Conservation (phyloP, 2,888 invertebrate species). For the Ypsolopha scabrella region DNA sequence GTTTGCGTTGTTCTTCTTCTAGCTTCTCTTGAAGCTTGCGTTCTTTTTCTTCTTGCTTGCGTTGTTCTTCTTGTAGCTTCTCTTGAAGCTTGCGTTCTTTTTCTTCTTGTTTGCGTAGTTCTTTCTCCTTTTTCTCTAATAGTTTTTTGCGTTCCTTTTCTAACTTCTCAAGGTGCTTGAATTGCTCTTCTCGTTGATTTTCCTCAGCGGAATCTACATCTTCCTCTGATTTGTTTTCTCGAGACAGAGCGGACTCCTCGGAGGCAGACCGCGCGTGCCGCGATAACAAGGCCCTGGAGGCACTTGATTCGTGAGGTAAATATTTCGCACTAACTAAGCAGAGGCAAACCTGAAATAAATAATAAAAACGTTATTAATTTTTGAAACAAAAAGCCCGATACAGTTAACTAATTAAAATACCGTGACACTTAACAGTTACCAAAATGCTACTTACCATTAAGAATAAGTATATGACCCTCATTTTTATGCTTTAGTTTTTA, state of each 20-base stretch:
- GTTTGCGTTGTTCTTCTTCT: slow-evolving; percentile 16
- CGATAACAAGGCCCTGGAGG: slow-evolving; percentile 24
- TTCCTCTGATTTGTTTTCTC: slow-evolving; percentile 13
- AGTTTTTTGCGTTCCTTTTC: slow-evolving; percentile 28
- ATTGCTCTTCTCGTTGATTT: slow-evolving; percentile 19
- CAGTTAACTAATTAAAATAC: neutral
- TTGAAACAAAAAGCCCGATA: neutral
- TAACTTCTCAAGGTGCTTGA: slow-evolving; percentile 26
- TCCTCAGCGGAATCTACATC: slow-evolving; percentile 15
- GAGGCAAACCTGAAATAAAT: slow-evolving; percentile 41
- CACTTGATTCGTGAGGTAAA: slow-evolving; percentile 39
- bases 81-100: too few species aligned
- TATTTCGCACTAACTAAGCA: slow-evolving; percentile 54
- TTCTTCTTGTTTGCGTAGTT: slow-evolving; percentile 9
- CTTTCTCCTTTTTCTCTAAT: slow-evolving; percentile 17
- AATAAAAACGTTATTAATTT: neutral
- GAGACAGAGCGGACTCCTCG: slow-evolving; percentile 29
- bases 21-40: slow-evolving; percentile 18
- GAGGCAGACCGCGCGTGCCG: slow-evolving; percentile 29
- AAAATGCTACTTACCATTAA: slow-evolving; percentile 45
- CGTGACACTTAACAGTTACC: slow-evolving; percentile 5
- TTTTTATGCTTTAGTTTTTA: slow-evolving; percentile 25
- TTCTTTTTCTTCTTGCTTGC: slow-evolving; percentile 20
- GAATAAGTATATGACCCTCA: slow-evolving; percentile 50
- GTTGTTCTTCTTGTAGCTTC: slow-evolving; percentile 21